Evolutionary conservation across 2,113 vertebrate species (phyloP).

Genomic region (Cygnus atratus): DNA sequence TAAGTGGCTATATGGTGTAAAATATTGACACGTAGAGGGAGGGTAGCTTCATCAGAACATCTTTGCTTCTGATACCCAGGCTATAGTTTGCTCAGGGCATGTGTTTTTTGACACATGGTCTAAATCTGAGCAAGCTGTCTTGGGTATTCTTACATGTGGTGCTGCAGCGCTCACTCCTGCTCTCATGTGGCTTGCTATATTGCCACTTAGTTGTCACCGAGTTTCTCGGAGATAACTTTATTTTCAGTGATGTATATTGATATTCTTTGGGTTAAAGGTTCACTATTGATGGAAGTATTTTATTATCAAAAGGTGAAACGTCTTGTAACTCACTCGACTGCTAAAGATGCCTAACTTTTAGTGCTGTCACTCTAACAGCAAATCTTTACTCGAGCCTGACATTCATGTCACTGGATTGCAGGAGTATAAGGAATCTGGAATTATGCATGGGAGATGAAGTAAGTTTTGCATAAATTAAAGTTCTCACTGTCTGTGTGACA

Average conservation of each 20-base stretch:
- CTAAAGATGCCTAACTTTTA: not conserved
- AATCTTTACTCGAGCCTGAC: not conserved
- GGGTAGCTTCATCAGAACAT: not conserved
- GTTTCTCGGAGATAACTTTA: not conserved
- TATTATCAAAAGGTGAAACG: constrained; percentile 19
- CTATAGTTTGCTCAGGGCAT: not conserved
- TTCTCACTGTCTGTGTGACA: not conserved
- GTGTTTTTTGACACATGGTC: not conserved
- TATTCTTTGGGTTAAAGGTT: not conserved
- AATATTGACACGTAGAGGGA: not conserved
- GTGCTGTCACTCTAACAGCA: not conserved
- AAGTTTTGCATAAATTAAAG: not conserved
- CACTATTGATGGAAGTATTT: not conserved
- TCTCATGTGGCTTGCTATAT: not conserved
- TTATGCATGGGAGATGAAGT: not conserved
- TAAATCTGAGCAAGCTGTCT: not conserved
- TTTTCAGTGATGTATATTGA: not conserved
- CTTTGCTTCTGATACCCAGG: not conserved
- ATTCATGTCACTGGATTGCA: not conserved
- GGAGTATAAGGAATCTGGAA: not conserved
- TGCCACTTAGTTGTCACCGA: not conserved
- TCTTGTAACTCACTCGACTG: not conserved
- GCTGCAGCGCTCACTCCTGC: not conserved
- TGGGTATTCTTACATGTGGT: not conserved
- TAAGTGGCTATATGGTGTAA: not conserved